These are phyloP conservation scores for Peromyscus aztecus DNA, from an alignment of 2,797 vertebrate species.

Conservation along the genomic window DNA sequence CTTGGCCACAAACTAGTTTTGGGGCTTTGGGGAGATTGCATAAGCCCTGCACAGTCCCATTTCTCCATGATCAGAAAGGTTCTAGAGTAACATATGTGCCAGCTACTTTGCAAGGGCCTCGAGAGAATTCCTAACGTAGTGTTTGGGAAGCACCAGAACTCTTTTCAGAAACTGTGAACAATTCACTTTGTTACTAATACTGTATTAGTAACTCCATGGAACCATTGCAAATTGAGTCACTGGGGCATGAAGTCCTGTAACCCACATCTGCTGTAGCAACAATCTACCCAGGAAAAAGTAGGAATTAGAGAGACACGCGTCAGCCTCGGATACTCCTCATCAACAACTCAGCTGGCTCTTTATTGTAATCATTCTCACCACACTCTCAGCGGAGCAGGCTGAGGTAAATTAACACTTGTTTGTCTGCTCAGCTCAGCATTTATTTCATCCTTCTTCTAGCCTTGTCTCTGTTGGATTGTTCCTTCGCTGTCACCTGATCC, in stretches of 20 bases:
- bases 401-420: neutral
- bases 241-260: neutral
- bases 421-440: neutral
- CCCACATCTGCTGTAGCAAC: neutral
- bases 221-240: neutral
- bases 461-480: neutral
- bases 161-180: neutral
- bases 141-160: constrained; percentile 25
- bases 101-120: constrained; percentile 20
- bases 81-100: neutral
- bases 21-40: constrained; percentile 57
- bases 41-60: constrained; percentile 28
- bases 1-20: neutral
- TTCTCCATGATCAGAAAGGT: constrained; percentile 56
- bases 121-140: constrained; percentile 12
- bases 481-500: neutral
- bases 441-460: neutral
- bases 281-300: no score
- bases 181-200: constrained; percentile 22
- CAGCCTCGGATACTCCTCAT: neutral
- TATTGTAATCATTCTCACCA: neutral
- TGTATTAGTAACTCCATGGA: neutral
- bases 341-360: neutral
- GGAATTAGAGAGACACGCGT: neutral
- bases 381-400: neutral